Evolutionary conservation across 2,888 invertebrate species (phyloP), one percentile per base, ranked within the genome.

Genomic region (Lapara coniferarum): DNA sequence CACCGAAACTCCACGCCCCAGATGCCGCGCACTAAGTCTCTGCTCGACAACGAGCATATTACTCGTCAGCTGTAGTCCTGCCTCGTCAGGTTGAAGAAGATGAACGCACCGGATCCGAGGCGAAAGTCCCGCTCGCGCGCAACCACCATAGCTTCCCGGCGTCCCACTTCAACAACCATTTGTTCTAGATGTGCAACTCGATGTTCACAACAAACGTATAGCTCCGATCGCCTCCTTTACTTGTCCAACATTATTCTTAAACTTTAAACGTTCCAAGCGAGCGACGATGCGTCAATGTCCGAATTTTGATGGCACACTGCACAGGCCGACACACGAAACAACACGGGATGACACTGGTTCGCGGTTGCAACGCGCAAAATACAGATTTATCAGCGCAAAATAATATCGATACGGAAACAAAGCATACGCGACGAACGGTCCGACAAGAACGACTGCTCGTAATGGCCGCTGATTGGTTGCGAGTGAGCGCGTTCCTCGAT

Each of bases 61-160:
- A 81, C 89, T 91, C 87, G 93, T 93, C 93, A 93, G 93, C 93
- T 93, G 79, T 93, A 86, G 79, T 93, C 93, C 82, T 93, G 93
- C 74, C 93, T 87, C 71, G 93, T 93, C 81, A 93, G 79, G 81
- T 93, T 93, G 84, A 89, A 91, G 87, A 90, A 93, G 78, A 90
- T 85, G 77, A 93, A 93, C 74, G 93, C 92, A 74, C 92, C 93
- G 74, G 88, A 90, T 71, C 89, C 85, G 69, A 89, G 81, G 72
- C 88, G 88, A 81, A 86, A 88, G 73, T 84, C 85, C 73, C 83
- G 84, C 76, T 86, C 84, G 77, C 88, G 77, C 79, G 76, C 81
- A 84, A 88, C 85, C 87, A 93, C 89, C 93, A 93, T 93, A 92
- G 91, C 89, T 92, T 87, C 83, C 80, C 79, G 80, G 82, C 84